Conservation (phyloP, 2,113 vertebrate species). For the Nesoenas mayeri region DNA sequence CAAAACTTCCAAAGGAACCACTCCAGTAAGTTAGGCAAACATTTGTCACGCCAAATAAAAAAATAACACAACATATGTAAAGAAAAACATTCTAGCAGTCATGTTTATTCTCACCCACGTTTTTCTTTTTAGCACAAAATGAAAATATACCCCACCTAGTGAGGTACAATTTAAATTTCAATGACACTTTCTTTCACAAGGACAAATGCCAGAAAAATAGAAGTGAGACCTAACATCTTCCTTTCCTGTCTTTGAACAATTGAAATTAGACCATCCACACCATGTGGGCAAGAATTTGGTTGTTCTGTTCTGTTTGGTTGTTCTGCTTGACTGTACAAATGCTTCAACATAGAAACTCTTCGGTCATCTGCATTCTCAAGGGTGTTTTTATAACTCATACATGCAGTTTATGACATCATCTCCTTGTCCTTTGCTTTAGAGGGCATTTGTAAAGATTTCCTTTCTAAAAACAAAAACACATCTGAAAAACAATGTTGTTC, state of each 20-base stretch:
- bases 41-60: neutral
- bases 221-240: neutral
- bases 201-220: neutral
- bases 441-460: neutral
- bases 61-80: neutral
- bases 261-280: neutral
- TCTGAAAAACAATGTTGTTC: neutral
- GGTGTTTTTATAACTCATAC: neutral
- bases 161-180: neutral
- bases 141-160: neutral
- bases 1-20: neutral
- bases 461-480: neutral
- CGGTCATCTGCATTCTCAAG: neutral
- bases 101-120: neutral
- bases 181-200: neutral
- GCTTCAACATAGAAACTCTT: neutral
- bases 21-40: neutral
- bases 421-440: neutral
- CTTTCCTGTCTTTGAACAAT: neutral
- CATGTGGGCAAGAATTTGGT: neutral
- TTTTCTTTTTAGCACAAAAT: neutral
- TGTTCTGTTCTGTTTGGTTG: fast-evolving
- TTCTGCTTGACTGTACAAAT: neutral
- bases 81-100: neutral
- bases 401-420: neutral